phyloP scores from a whole-genome alignment of 2,888 invertebrate genomes.

The Belgica antarctica region DNA sequence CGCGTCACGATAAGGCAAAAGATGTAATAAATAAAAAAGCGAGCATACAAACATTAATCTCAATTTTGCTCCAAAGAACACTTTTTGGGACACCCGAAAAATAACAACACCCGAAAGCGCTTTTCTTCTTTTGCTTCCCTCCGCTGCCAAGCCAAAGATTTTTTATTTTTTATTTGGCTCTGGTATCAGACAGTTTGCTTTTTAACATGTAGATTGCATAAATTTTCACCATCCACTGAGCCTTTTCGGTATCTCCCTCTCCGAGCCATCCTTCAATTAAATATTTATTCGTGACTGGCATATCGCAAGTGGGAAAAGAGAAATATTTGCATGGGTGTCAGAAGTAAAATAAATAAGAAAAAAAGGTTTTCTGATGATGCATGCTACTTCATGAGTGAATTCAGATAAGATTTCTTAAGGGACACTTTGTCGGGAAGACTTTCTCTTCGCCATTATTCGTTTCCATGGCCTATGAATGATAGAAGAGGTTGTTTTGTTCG shows the following conservation, averaged over 20 bases:
- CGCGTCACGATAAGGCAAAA: slow-evolving; percentile 26
- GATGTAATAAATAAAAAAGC: background rate
- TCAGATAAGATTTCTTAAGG: slow-evolving; percentile 16
- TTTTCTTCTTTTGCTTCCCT: slow-evolving; percentile 22
- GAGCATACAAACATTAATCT: slow-evolving; percentile 35
- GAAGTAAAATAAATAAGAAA: background rate
- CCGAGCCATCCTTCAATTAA: slow-evolving; percentile 32
- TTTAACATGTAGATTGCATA: slow-evolving; percentile 20
- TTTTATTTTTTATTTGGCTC: background rate
- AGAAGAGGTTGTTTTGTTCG: slow-evolving; percentile 2
- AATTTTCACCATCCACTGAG: background rate
- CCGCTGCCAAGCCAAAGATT: background rate
- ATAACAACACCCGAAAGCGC: too few relatives aligned
- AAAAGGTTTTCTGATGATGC: slow-evolving; percentile 3
- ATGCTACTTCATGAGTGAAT: slow-evolving; percentile 12
- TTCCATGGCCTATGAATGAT: too few relatives aligned
- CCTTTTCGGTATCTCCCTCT: background rate
- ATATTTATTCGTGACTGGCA: slow-evolving; percentile 37
- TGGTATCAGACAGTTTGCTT: slow-evolving; percentile 27
- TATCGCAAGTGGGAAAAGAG: background rate
- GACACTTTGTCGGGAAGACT: slow-evolving; percentile 15
- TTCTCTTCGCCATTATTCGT: background rate
- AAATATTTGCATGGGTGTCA: slow-evolving; percentile 36
- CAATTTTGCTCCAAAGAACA: slow-evolving; percentile 11
- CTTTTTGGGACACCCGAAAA: background rate